phyloP scores from a whole-genome alignment of 2,113 vertebrate species.

The Cacatua alba region DNA sequence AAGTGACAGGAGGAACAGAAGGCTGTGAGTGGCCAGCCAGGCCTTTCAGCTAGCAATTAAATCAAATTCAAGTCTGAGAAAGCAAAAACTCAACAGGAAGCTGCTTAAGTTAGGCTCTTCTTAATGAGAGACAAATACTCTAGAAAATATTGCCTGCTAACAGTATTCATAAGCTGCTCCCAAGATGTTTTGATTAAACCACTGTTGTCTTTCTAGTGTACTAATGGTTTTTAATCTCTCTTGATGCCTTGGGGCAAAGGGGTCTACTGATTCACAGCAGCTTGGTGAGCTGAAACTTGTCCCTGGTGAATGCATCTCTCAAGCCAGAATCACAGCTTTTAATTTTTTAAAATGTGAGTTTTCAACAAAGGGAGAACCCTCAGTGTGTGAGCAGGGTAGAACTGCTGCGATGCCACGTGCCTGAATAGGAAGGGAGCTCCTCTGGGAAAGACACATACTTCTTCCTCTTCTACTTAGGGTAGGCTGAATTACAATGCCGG shows the following conservation, averaged over 20 bases:
- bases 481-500: not conserved
- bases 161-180: conserved; percentile 64
- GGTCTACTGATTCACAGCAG: conserved; percentile 47
- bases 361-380: conserved; percentile 44
- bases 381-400: not conserved
- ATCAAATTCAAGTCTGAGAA: not conserved
- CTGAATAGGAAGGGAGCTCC: not conserved
- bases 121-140: conserved; percentile 55
- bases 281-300: conserved; percentile 43
- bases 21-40: not conserved
- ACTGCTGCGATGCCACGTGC: not conserved
- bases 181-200: conserved; percentile 64
- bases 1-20: not conserved
- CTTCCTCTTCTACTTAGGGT: not conserved
- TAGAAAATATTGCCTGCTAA: conserved; percentile 57
- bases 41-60: not conserved
- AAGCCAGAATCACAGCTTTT: conserved; percentile 37
- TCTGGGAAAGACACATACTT: not conserved
- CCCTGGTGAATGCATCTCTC: conserved; percentile 29
- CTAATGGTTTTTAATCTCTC: conserved; percentile 66
- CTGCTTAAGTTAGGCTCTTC: conserved; percentile 46
- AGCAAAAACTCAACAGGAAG: conserved; percentile 34
- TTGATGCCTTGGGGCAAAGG: conserved; percentile 41
- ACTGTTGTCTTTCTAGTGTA: conserved; percentile 48
- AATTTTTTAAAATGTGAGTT: conserved; percentile 64